Base-by-base conservation (phyloP, 1,140 invertebrate species). In the Drosophila prosaltans region DNA sequence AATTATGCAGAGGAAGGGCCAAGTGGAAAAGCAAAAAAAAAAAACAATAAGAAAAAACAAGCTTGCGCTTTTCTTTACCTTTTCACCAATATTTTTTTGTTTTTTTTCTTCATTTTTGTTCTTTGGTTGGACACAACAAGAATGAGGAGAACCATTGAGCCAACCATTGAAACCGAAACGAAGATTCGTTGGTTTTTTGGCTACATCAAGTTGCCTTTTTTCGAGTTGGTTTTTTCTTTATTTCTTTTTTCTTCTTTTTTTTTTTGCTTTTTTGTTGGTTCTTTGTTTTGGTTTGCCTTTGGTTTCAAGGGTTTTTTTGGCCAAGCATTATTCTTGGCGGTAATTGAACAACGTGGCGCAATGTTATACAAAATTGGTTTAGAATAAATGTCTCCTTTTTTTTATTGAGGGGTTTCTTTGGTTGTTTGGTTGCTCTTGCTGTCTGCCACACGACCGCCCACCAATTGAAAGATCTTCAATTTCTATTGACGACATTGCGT, bases 321-420 rank as follows among this genome's bases (percentile, higher is more conserved):
- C 70, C 68, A 78, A 65, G 78, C 81, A 85, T 85, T 85, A 78
- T 81, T 85, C 81, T 85, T 81, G 78, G 81, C 81, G 74, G 82
- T 86, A 85, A 85, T 85, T 85, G 81, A 86, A 86, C 81, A 85
- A 78, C 81, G 81, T 82, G 80, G 75, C 78, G 67, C 79, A 74
- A 69, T 82, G 67, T 74, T 82, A 77, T 62, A 84, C 67, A 45
- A 72, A 78, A 80, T 86, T 78, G 72, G 74, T 74, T 85, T 78
- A 86, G 65, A 81, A 85, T 74, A 86, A 85, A 81, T 84, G 81
- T 78, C 77, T 65, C 24, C 8, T 26, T 51, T 51, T 51, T 48
- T 48, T 24, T 48, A 51, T 51, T 51, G 45, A 51, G 45, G 45
- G 45, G 24, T 51, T 51, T 36, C 1, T 43, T 43, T 43, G 3